These are phyloP conservation scores for Drosophila lacteicornis DNA, from an alignment of 1,140 invertebrate species.

Conservation along the genomic window DNA sequence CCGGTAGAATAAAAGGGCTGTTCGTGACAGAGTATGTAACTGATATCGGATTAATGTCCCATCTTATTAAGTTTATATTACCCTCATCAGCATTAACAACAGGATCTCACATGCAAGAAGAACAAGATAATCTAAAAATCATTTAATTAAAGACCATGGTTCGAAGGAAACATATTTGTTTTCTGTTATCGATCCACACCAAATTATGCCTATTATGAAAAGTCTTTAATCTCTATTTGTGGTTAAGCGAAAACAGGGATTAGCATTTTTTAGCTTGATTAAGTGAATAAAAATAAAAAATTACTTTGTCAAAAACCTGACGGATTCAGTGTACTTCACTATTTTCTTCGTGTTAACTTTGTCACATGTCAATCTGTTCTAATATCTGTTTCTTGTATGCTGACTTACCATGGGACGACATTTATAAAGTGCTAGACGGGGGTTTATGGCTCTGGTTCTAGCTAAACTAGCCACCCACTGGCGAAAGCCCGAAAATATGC, in stretches of 20 bases:
- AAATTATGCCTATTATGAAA: too few species aligned
- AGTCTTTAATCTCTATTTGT: too few species aligned
- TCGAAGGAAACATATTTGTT: too few species aligned
- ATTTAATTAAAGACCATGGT: too few species aligned
- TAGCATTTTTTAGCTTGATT: background rate
- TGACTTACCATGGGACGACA: conserved; percentile 29
- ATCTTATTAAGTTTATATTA: background rate
- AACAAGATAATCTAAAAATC: too few species aligned
- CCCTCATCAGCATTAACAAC: too few species aligned
- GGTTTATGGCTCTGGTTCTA: conserved; percentile 6
- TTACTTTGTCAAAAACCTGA: background rate
- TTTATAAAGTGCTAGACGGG: conserved; percentile 73
- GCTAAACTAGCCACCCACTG: conserved; percentile 46
- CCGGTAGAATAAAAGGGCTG: background rate
- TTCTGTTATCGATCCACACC: too few species aligned
- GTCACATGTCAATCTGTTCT: conserved; percentile 39
- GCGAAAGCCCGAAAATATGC: conserved; percentile 63
- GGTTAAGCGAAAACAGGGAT: too few species aligned
- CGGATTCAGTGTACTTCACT: background rate
- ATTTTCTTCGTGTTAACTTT: background rate
- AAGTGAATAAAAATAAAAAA: background rate
- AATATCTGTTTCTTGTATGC: conserved; percentile 8
- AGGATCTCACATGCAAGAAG: too few species aligned
- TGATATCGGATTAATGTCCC: background rate
- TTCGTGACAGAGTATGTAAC: background rate